Evolutionary conservation across 2,113 vertebrate species (phyloP).

Genomic region (Nematolebias whitei): DNA sequence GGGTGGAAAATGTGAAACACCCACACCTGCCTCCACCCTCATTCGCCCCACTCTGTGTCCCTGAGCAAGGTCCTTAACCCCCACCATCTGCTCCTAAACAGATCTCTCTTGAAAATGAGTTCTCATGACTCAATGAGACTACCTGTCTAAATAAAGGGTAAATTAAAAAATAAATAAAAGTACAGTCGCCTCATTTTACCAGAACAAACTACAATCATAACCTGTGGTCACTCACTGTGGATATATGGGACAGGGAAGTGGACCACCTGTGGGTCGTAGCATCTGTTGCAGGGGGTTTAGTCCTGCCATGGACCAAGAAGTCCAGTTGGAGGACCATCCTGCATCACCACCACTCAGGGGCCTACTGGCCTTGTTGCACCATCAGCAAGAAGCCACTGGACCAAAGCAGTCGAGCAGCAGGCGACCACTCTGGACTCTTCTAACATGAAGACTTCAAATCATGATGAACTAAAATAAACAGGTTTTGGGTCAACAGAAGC

Average conservation of each 20-base stretch:
- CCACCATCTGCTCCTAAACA: too few relatives aligned
- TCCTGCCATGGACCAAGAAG: slow-evolving; percentile 74
- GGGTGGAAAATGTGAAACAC: too few relatives aligned
- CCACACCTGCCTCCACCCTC: too few relatives aligned
- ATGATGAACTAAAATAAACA: slow-evolving; percentile 38
- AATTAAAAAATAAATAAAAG: too few relatives aligned
- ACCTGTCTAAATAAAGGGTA: too few relatives aligned
- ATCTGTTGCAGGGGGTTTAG: slow-evolving; percentile 75
- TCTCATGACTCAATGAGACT: too few relatives aligned
- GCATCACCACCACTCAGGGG: slow-evolving; percentile 62
- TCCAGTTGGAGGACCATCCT: slow-evolving; percentile 74
- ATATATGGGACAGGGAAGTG: slow-evolving; percentile 64
- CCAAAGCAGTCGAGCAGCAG: slow-evolving; percentile 66
- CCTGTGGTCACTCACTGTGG: slow-evolving; percentile 51
- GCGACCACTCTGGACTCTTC: slow-evolving; percentile 39
- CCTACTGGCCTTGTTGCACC: slow-evolving; percentile 71
- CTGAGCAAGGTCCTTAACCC: too few relatives aligned
- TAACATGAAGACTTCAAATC: slow-evolving; percentile 51
- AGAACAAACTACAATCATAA: slow-evolving; percentile 41
- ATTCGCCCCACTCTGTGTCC: too few relatives aligned
- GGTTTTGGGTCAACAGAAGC: slow-evolving; percentile 15
- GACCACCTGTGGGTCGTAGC: slow-evolving; percentile 64
- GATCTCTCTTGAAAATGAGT: too few relatives aligned
- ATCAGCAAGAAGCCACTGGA: slow-evolving; percentile 64
- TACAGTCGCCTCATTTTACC: slow-evolving; percentile 7